phyloP scores from a whole-genome alignment of 1,140 invertebrate genomes.

The Melitaea cinxia region DNA sequence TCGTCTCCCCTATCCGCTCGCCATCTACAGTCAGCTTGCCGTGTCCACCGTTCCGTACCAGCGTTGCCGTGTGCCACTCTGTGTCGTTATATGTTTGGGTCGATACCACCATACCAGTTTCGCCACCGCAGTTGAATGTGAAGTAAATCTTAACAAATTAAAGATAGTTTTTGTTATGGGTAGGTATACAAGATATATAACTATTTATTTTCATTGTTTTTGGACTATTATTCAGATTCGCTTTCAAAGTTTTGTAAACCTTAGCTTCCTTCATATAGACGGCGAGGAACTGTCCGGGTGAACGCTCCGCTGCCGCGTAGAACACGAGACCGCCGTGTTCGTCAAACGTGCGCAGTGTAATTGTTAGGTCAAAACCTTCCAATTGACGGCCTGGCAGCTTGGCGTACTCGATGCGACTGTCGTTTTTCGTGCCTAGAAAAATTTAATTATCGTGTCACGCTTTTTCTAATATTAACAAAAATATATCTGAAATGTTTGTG shows the following conservation, averaged over 20 bases:
- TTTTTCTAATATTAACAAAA: too few relatives aligned
- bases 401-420: slow-evolving; percentile 89
- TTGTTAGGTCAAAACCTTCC: slow-evolving; percentile 87
- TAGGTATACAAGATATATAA: too few relatives aligned
- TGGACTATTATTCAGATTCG: too few relatives aligned
- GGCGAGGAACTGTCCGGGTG: slow-evolving; percentile 89
- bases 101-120: slow-evolving; percentile 83
- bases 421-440: slow-evolving; percentile 83
- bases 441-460: too few relatives aligned
- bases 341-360: slow-evolving; percentile 91
- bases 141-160: slow-evolving; percentile 52
- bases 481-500: too few relatives aligned
- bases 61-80: slow-evolving; percentile 91
- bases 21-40: slow-evolving; percentile 88
- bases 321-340: slow-evolving; percentile 91
- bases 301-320: slow-evolving; percentile 86
- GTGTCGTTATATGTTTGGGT: slow-evolving; percentile 88
- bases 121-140: slow-evolving; percentile 84
- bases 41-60: slow-evolving; percentile 82
- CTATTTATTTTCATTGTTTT: too few relatives aligned
- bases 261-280: slow-evolving; percentile 91
- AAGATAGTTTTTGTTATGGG: not conserved
- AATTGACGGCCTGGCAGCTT: slow-evolving; percentile 84
- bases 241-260: slow-evolving; percentile 55
- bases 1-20: slow-evolving; percentile 80